Evolutionary conservation across 2,888 invertebrate genomes (phyloP).

Genomic region (Acronicta leporina): DNA sequence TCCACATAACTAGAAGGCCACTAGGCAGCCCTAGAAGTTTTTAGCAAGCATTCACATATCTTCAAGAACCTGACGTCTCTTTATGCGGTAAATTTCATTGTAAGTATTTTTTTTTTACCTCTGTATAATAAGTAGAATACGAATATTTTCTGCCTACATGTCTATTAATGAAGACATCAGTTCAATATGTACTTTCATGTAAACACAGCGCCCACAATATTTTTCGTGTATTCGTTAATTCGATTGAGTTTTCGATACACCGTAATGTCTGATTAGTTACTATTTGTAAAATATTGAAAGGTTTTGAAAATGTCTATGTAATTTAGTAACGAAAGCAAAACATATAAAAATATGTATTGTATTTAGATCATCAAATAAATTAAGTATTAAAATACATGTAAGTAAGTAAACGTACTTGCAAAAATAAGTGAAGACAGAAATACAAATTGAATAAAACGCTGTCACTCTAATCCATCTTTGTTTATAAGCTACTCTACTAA

Average conservation of each 20-base stretch:
- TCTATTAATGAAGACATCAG: conserved; percentile 31
- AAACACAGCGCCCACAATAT: conserved; percentile 32
- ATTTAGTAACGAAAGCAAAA: too few relatives aligned
- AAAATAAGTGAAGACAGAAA: conserved; percentile 19
- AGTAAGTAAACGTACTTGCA: not conserved
- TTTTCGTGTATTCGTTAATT: conserved; percentile 35
- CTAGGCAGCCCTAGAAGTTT: too few relatives aligned
- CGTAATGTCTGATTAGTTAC: conserved; percentile 15
- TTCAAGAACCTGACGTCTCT: too few relatives aligned
- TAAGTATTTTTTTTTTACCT: too few relatives aligned
- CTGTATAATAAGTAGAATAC: not conserved
- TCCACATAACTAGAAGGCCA: too few relatives aligned
- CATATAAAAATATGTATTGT: too few relatives aligned
- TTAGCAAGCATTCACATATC: too few relatives aligned
- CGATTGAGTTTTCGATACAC: conserved; percentile 21
- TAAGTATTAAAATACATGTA: not conserved
- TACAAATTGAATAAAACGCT: conserved; percentile 28
- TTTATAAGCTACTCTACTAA: conserved; percentile 44
- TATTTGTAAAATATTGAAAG: not conserved
- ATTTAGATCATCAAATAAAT: too few relatives aligned
- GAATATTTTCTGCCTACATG: conserved; percentile 17
- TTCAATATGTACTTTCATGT: conserved; percentile 28
- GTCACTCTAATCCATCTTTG: conserved; percentile 34
- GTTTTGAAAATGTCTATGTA: not conserved
- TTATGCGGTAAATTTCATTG: too few relatives aligned